Conservation (phyloP, 2,797 vertebrate genomes). For the Neosalanx taihuensis region DNA sequence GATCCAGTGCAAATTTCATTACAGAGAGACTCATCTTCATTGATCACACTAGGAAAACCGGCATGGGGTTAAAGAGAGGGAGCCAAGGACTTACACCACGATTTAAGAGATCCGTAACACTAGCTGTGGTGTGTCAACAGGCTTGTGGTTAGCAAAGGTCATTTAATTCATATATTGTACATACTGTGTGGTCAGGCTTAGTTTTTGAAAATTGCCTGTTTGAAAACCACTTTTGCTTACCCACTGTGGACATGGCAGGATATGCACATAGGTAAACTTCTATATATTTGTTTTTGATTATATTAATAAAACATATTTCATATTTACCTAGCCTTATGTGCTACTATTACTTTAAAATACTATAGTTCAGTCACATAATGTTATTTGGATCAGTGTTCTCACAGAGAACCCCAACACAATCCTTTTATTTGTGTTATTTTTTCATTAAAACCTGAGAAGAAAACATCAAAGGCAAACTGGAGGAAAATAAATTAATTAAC, state of each 20-base stretch:
- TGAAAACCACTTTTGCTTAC: not conserved
- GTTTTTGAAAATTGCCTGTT: not conserved
- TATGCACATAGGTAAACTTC: constrained; percentile 17
- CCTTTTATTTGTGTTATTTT: constrained; percentile 74
- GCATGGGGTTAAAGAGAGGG: constrained; percentile 30
- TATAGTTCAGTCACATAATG: constrained; percentile 46
- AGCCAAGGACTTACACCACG: constrained; percentile 37
- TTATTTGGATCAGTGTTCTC: constrained; percentile 61
- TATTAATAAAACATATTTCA: constrained; percentile 47
- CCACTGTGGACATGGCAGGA: constrained; percentile 5
- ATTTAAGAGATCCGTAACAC: constrained; percentile 36
- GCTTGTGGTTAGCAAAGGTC: not conserved
- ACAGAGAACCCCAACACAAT: constrained; percentile 52
- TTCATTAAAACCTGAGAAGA: constrained; percentile 73
- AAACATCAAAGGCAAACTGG: constrained; percentile 74
- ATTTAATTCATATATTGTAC: constrained; percentile 5
- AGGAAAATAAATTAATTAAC: constrained; percentile 78
- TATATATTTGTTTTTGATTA: constrained; percentile 22
- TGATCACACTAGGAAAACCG: constrained; percentile 60
- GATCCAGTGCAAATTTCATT: constrained; percentile 66
- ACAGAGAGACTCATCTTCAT: constrained; percentile 66
- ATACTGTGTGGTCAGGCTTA: constrained; percentile 11
- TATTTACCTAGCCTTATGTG: not conserved
- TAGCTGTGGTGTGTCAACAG: not conserved
- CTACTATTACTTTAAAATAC: not conserved